phyloP scores from a whole-genome alignment of 2,797 vertebrate genomes.

The Sebastes glaucus region DNA sequence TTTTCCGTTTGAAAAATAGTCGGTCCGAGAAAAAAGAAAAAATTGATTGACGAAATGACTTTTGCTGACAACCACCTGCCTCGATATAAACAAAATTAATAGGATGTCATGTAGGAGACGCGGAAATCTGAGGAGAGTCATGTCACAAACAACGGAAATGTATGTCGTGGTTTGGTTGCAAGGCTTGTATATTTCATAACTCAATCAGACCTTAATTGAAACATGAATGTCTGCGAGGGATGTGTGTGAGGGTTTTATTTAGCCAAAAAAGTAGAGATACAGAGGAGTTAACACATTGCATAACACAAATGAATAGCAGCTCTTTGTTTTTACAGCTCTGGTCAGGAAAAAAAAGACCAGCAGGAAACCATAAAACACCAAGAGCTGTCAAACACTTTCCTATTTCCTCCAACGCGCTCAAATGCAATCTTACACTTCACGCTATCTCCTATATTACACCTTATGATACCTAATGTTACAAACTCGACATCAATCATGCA shows the following conservation, averaged over 20 bases:
- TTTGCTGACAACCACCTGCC: constrained; percentile 91
- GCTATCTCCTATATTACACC: constrained; percentile 75
- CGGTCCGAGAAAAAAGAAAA: constrained; percentile 81
- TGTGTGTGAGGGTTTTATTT: constrained; percentile 33
- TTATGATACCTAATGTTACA: constrained; percentile 79
- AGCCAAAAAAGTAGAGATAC: constrained; percentile 8
- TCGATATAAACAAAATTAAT: constrained; percentile 79
- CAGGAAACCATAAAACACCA: constrained; percentile 59
- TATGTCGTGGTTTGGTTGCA: constrained; percentile 65
- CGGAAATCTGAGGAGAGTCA: constrained; percentile 64
- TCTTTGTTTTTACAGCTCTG: constrained; percentile 42
- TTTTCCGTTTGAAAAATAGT: constrained; percentile 99
- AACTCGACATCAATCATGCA: constrained; percentile 81
- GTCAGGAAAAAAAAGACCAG: constrained; percentile 59
- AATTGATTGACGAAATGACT: constrained; percentile 98
- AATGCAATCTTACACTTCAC: constrained; percentile 69
- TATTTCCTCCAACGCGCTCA: constrained; percentile 60
- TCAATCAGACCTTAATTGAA: constrained; percentile 81
- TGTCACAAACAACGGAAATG: constrained; percentile 75
- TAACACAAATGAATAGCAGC: constrained; percentile 54
- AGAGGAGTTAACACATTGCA: constrained; percentile 43
- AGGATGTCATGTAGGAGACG: constrained; percentile 76
- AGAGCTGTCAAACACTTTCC: constrained; percentile 61
- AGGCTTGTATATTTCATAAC: constrained; percentile 72
- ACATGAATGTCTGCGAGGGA: constrained; percentile 58